Base-by-base conservation (phyloP, 37 sponge, comb jelly and placozoan species). In the Spongilla lacustris region DNA sequence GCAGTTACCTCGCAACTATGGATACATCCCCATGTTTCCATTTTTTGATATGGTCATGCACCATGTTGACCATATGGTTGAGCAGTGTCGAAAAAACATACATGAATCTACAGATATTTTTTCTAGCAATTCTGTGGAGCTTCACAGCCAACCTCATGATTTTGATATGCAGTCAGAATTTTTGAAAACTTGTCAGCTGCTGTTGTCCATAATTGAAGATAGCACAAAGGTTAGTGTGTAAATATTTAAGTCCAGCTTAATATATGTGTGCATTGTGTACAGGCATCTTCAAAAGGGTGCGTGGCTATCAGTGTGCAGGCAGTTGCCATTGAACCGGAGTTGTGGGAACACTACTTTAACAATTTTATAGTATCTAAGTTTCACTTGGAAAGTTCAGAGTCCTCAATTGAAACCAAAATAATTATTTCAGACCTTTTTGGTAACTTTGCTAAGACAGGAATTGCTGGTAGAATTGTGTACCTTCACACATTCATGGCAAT, bases 261-360 rank as follows among this genome's bases (percentile, higher is more conserved):
- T 17, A 58, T 13, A 17, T 58, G 58, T 58, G 1, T 19, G 4
- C 12, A 17, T 19, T 10, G 19, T 58, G 4, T 14, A 1, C 19
- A 58, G 14, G 58, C 6, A 41, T 8, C 58, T 58, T 58, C 58
- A 41, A 41, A 41, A 41, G 6, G 6, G 3, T 41, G 41, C 6
- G 41, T 41, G 3, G 6, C 41, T 41, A 41, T 41, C 6, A 41
- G 3, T 58, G 58, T 88, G 4, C 24, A 76, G 29, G 85, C 89
- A 12, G 81, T 89, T 49, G 10, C 17, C 2, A 36, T 67, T 12
- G 31, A 93, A 68, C 67, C 74, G 10, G 83, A 73, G 22, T 37
- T 94, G 29, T 90, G 91, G 94, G n/a, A 69, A 4, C 14, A 25
- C 6, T 94, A 94, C 71, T 94, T 88, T 37, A 72, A 68, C n/a